phyloP scores from a whole-genome alignment of 2,113 vertebrate genomes.

The Cyprinodon variegatus region DNA sequence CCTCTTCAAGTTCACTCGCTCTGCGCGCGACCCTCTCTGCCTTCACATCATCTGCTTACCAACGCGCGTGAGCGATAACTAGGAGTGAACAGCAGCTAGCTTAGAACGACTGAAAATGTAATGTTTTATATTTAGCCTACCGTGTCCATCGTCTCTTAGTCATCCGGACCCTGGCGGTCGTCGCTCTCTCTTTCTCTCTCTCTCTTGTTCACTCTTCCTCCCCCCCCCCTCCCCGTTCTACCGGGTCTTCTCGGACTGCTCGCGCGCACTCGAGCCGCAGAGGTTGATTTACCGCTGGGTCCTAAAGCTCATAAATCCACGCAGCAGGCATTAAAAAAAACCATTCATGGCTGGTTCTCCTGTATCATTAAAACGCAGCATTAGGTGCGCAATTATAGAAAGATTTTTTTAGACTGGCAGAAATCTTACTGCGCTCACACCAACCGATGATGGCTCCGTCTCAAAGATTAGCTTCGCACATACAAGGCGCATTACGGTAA shows the following conservation, averaged over 20 bases:
- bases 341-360: no score
- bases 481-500: no score
- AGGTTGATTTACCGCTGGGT: slow-evolving; percentile 78
- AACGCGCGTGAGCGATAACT: slow-evolving; percentile 53
- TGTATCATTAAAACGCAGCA: no score
- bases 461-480: no score
- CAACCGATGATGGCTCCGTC: no score
- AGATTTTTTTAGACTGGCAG: no score
- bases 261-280: slow-evolving; percentile 78
- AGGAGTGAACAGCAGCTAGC: slow-evolving; percentile 36
- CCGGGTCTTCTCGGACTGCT: slow-evolving; percentile 77
- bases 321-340: no score
- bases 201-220: slow-evolving; percentile 48
- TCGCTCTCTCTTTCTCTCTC: slow-evolving; percentile 65
- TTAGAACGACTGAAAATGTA: slow-evolving; percentile 42
- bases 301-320: slow-evolving; percentile 43
- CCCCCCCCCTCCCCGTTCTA: slow-evolving; percentile 61
- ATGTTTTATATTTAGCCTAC: slow-evolving; percentile 78
- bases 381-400: no score
- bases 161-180: slow-evolving; percentile 71
- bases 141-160: slow-evolving; percentile 83
- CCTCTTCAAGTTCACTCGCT: slow-evolving; percentile 71
- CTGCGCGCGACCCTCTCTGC: slow-evolving; percentile 56
- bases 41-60: slow-evolving; percentile 63
- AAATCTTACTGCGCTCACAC: no score